These are phyloP conservation scores for Habropoda laboriosa DNA, from an alignment of 1,140 invertebrate genomes.

Conservation along the genomic window DNA sequence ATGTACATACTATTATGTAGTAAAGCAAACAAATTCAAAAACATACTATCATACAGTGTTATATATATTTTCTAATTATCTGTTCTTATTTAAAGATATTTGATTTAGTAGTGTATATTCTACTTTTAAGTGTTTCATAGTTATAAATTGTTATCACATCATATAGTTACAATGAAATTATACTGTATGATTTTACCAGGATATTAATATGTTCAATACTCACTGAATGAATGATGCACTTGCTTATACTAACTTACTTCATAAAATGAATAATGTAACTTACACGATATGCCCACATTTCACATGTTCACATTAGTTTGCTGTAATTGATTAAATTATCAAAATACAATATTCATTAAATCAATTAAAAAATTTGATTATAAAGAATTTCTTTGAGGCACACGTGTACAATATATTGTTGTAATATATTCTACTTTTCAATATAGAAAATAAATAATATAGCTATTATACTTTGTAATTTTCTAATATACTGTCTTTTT, in stretches of 20 bases:
- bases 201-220: background rate
- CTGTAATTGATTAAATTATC: background rate
- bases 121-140: too few species aligned
- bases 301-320: background rate
- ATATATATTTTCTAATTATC: conserved; percentile 1
- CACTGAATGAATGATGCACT: background rate
- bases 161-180: background rate
- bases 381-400: conserved; percentile 57
- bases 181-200: background rate
- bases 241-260: background rate
- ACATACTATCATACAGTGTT: background rate
- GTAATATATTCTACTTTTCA: conserved; percentile 13
- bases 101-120: too few species aligned
- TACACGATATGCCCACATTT: conserved; percentile 10
- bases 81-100: conserved; percentile 6
- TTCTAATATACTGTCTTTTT: background rate
- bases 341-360: background rate
- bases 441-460: background rate
- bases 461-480: background rate
- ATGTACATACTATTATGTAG: background rate
- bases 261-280: background rate
- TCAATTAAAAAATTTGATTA: background rate
- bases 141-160: background rate
- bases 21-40: background rate
- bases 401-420: conserved; percentile 42